Percentiles rank a stretch among this genome's conserved stretches.
phyloP scores from a whole-genome alignment of 92 coral and sea anemone species.

The Paramuricea clavata region DNA sequence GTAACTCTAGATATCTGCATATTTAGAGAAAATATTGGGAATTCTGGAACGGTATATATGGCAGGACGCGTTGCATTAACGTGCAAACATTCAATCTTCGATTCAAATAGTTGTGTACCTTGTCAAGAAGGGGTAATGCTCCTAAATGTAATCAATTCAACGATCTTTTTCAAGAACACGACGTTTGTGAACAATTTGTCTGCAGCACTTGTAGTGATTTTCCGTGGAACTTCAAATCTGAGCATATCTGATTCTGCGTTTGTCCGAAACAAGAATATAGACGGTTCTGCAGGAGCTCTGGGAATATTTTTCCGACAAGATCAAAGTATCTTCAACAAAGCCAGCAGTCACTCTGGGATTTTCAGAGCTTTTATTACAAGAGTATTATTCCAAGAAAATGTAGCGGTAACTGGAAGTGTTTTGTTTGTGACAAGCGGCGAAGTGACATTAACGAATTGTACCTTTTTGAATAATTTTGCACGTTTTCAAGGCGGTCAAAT shows the following conservation, averaged over 20 bases:
- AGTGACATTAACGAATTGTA: constrained; percentile 58
- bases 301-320: constrained; percentile 27
- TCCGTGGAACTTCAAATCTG: neutral
- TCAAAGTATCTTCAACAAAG: too few relatives aligned
- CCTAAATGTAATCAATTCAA: constrained; percentile 24
- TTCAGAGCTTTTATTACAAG: constrained; percentile 32
- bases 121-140: neutral
- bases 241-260: constrained; percentile 27
- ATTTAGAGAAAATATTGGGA: neutral
- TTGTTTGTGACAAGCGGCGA: constrained; percentile 62
- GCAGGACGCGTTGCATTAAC: neutral
- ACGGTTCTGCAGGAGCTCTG: constrained; percentile 40
- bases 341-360: neutral
- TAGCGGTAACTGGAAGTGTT: constrained; percentile 73
- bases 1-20: neutral
- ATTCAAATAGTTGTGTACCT: neutral
- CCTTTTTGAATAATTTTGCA: constrained; percentile 78
- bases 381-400: constrained; percentile 67
- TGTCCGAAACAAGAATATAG: constrained; percentile 10
- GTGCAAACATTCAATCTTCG: neutral
- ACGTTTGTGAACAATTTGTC: constrained; percentile 33
- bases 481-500: constrained; percentile 30
- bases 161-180: neutral
- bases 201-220: neutral
- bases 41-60: neutral